Evolutionary conservation across 2,797 vertebrate species (phyloP).

Genomic region (Myripristis murdjan): DNA sequence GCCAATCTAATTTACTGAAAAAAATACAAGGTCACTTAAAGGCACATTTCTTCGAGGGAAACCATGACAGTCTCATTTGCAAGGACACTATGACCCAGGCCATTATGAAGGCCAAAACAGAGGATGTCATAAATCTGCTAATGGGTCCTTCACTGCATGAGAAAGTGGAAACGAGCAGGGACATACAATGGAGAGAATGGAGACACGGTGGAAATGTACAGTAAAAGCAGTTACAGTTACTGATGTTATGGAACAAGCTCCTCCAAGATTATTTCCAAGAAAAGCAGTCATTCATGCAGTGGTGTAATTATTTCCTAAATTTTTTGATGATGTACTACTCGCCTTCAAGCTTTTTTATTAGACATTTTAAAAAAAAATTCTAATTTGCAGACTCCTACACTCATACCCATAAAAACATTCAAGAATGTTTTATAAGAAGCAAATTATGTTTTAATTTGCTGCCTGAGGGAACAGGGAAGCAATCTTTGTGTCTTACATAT

Average conservation of each 20-base stretch:
- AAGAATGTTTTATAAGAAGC: slow-evolving; percentile 46
- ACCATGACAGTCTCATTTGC: no score
- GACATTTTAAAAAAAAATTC: slow-evolving; percentile 26
- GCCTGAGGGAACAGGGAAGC: slow-evolving; percentile 38
- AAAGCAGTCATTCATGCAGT: slow-evolving; percentile 44
- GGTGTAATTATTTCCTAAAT: slow-evolving; percentile 64
- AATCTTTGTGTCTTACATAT: slow-evolving; percentile 42
- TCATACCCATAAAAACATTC: slow-evolving; percentile 56
- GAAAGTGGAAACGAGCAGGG: slow-evolving; percentile 56
- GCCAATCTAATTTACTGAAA: no score
- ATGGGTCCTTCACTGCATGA: slow-evolving; percentile 45
- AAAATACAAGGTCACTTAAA: no score
- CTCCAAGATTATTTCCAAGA: slow-evolving; percentile 21
- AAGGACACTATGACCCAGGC: no score
- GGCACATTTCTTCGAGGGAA: no score
- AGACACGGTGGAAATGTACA: slow-evolving; percentile 49
- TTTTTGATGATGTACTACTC: slow-evolving; percentile 34
- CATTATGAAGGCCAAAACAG: background rate
- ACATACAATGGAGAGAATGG: slow-evolving; percentile 53
- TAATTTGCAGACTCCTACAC: slow-evolving; percentile 48
- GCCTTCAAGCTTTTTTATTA: slow-evolving; percentile 43
- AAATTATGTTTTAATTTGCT: slow-evolving; percentile 47
- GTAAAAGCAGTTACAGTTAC: slow-evolving; percentile 49
- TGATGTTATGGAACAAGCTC: slow-evolving; percentile 65
- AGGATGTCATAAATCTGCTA: slow-evolving; percentile 19